Evolutionary conservation across 2,797 vertebrate genomes (phyloP), one percentile per base, ranked within the genome.

Genomic region (Myotis planiceps): DNA sequence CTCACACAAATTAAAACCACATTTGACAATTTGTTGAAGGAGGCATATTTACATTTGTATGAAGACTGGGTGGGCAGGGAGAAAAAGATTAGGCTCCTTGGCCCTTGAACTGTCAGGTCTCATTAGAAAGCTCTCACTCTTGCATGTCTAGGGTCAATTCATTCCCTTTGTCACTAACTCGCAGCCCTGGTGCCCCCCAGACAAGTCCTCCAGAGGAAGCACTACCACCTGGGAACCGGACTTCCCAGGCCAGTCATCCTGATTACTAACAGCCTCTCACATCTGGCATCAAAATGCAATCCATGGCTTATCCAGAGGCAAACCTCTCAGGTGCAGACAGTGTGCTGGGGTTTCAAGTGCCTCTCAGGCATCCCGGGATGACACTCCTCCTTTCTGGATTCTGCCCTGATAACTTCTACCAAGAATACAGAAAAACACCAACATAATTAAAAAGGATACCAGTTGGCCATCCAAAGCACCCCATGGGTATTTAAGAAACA

Each of bases 41-140:
- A 98, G 97, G 98, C 93, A 95, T 98, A 98, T 98, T 98, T 98
- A 98, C 98, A 98, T 98, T 98, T 98, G 97, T 98, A 98, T 98
- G 96, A 97, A 98, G 97, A 97, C 97, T 98, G 98, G 98, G 98
- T 98, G 98, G 98, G 98, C 98, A 98, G 95, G 89, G 82, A 92
- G 95, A 97, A 92, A 96, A 96, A 98, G 97, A 98, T 98, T 96
- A 98, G 97, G 97, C 94, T 97, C 94, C 94, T 98, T 90, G 97
- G 98, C 89, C 96, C 98, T 98, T 98, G 97, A 98, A 97, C 98
- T 98, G 98, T 98, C 98, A 98, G 97, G 85, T 97, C 96, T 97
- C 96, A 98, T 98, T 98, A 98, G 97, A 96, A 97, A 97, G 97
- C 93, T 75, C 65, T 96, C 92, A 94, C 90, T 97, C 96, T 97